Conservation (phyloP, 1,140 invertebrate species). For the Magallana gigas region DNA sequence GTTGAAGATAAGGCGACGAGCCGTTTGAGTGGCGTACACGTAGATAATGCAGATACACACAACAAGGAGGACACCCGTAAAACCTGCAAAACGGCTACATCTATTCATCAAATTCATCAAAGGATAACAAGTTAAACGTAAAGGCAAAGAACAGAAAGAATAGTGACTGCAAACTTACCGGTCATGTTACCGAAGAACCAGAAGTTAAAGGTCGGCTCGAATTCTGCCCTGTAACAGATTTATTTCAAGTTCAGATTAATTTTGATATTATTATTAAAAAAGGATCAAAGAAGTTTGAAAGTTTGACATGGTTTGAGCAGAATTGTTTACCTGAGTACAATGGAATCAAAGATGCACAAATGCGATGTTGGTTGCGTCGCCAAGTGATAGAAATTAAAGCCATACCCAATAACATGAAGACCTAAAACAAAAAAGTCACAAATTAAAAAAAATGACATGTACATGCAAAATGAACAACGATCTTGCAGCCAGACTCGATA, state of each 20-base stretch:
- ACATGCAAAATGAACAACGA: too few relatives aligned
- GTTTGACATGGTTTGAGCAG: too few relatives aligned
- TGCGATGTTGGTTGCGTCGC: conserved; percentile 97
- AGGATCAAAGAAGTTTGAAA: too few relatives aligned
- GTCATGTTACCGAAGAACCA: conserved; percentile 97
- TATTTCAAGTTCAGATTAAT: not conserved
- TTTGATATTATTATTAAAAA: too few relatives aligned
- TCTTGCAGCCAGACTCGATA: not conserved
- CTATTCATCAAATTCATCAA: not conserved
- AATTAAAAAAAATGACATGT: not conserved
- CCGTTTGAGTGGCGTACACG: conserved; percentile 96
- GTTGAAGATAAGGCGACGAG: conserved; percentile 88
- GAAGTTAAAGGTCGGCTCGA: conserved; percentile 92
- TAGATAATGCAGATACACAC: conserved; percentile 97
- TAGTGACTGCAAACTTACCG: conserved; percentile 81
- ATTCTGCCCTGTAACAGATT: conserved; percentile 92
- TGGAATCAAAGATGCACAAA: conserved; percentile 95
- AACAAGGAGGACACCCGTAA: conserved; percentile 96
- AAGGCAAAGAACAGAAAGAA: not conserved
- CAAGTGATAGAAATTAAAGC: conserved; percentile 99
- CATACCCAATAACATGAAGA: conserved; percentile 93
- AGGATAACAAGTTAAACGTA: not conserved
- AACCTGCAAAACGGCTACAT: conserved; percentile 82
- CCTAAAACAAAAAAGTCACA: conserved; percentile 86
- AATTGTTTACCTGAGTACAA: conserved; percentile 78